Evolutionary conservation across 2,797 vertebrate genomes (phyloP), one percentile per base, ranked within the genome.

Genomic region (Gymnodraco acuticeps): DNA sequence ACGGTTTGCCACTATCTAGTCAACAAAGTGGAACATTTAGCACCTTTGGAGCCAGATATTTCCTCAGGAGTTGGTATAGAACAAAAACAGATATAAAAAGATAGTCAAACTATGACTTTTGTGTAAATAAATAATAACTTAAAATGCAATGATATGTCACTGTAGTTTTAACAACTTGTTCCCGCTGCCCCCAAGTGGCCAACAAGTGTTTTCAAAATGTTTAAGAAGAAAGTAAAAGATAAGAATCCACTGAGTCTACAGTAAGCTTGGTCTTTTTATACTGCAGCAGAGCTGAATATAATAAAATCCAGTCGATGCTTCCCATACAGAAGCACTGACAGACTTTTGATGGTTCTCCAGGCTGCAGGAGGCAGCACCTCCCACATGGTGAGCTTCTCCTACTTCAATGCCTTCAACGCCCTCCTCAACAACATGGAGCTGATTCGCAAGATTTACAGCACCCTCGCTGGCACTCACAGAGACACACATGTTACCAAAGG

Each of bases 371-470:
- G 98, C 78, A 96, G 94, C 69, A 97, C 96, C 85, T 97, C 98
- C 71, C 98, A 98, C 93, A 96, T 98, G 95, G 97, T 99, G 89
- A 99, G 98, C 96, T 99, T 99, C 94, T 99, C 98, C 80, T 99
- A 96, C 95, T 99, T 99, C 94, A 99, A 97, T 83, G 98, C 97
- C 71, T 99, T 99, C 94, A 99, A 98, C 92, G 95, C 96, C 14
- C 96, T 99, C 80, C 94, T 99, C 85, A 99, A 99, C 95, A 99
- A 98, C 91, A 99, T 99, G 98, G 98, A 99, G 84, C 95, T 99
- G 75, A 92, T 99, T 79, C 96, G 96, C 86, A 99, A 99, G 94
- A 97, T 99, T 88, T 99, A 99, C 92, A 96, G 97, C 94, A 99
- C 97, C 51, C 88, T 99, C 59, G 94, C 96, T n/a, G 96, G 97